Base-by-base conservation (phyloP, 1,140 invertebrate species). In the Monomorium pharaonis region DNA sequence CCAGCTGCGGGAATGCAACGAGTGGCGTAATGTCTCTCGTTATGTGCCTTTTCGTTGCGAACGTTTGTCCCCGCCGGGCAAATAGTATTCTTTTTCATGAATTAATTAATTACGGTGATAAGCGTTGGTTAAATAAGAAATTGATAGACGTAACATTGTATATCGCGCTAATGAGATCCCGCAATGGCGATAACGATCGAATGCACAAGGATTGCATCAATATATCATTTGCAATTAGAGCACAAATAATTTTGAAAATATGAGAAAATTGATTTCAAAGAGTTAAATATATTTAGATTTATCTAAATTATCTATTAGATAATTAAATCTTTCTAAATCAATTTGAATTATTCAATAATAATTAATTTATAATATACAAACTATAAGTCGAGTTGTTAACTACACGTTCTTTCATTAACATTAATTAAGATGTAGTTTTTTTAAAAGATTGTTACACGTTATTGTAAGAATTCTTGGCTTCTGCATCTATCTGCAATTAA, bases 81-180 rank as follows among this genome's bases (percentile, higher is more conserved):
- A 80, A 54, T 37, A 24, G 78, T 24, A 58, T 21, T 70, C 72
- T 70, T 69, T 77, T 51, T 33, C n/a, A 54, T 10, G 44, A 58
- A 58, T 72, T 83, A 83, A 83, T 83, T 74, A 74, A 83, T 83
- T 83, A 72, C 27, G 24, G 2, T 10, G 33, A 70, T 58, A 27
- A 69, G 3, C 9, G 51, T 51, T 24, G 33, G n/a, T 83, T 72
- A 47, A 74, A 58, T 74, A 83, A 74, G 49, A 44, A 83, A 72
- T 47, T 56, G 27, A 60, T 12, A 16, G 30, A 44, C 3, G 21
- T 80, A 80, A 80, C 33, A 24, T 12, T 4, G 14, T 37, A 12
- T 18, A 44, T 63, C 10, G 58, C 18, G 58, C 1, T 77, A 63
- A 63, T 63, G 24, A 44, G 9, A 37, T 5, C 37, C 37, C 9